These are phyloP conservation scores for Channa argus DNA, from an alignment of 2,113 vertebrate species.

Conservation along the genomic window DNA sequence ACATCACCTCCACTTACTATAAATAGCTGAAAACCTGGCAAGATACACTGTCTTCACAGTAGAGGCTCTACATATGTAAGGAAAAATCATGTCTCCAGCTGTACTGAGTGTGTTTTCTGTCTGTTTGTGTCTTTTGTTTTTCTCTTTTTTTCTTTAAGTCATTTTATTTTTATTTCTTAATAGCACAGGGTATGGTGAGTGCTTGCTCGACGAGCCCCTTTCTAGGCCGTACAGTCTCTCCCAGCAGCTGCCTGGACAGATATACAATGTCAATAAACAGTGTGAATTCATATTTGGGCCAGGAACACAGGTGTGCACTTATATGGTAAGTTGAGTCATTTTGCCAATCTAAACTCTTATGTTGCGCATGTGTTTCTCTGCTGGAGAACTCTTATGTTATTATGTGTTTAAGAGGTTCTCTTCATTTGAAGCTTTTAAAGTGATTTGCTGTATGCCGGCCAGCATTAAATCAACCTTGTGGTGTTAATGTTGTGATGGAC, in stretches of 20 bases:
- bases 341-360: slow-evolving; percentile 36
- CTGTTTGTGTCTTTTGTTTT: slow-evolving; percentile 75
- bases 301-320: slow-evolving; percentile 97
- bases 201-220: slow-evolving; percentile 94
- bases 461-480: too few species aligned
- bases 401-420: slow-evolving; percentile 25
- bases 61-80: slow-evolving; percentile 37
- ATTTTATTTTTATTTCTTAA: slow-evolving; percentile 84
- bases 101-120: slow-evolving; percentile 77
- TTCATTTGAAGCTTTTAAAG: slow-evolving; percentile 4
- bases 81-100: slow-evolving; percentile 47
- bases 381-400: slow-evolving; percentile 28
- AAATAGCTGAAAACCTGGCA: slow-evolving; percentile 24
- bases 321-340: slow-evolving; percentile 90
- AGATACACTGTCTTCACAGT: slow-evolving; percentile 24
- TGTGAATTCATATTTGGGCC: slow-evolving; percentile 99
- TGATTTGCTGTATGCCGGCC: background rate
- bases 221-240: slow-evolving; percentile 91
- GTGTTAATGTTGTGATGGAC: too few species aligned
- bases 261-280: slow-evolving; percentile 97
- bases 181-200: slow-evolving; percentile 98
- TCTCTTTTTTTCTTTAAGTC: slow-evolving; percentile 74
- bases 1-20: background rate
- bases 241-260: slow-evolving; percentile 92
- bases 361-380: slow-evolving; percentile 35